Evolutionary conservation across 2,113 vertebrate species (phyloP), one percentile per base, ranked within the genome.

Genomic region (Myxocyprinus asiaticus): DNA sequence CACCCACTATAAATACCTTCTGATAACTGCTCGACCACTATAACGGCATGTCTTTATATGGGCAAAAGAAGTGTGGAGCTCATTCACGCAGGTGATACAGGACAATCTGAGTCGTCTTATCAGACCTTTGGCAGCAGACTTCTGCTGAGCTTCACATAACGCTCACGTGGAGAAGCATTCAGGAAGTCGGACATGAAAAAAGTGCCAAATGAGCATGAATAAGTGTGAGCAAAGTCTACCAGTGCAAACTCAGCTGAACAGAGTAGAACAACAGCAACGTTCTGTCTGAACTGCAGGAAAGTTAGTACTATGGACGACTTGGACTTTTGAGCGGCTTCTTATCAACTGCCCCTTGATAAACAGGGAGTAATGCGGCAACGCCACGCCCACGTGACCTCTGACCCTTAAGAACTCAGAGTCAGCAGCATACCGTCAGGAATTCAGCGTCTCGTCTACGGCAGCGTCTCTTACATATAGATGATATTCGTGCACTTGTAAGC

Each of bases 1-100:
- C 73, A 73, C 72, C 51, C 77, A 72, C 85, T 88, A 88, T 88
- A 85, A 90, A 88, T 88, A 88, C 80, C 76, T 58, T 5, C 17
- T 15, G 68, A 77, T 71, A 72, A 3, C 22, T 33, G 22, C 22
- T 33, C 22, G 22, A 1, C 22, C 22, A 33, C 22, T 33, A 33
- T 1, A 33, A 62, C 56, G 4, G 5, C 58, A 77, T 4, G 43
- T 77, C 87, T 89, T 84, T 88, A 88, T 89, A 88, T 83, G 89
- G 85, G 67, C 78, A 85, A 78, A 70, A 47, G 63, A 17, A 70
- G 61, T 6, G 4, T 48, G 77, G 78, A 75, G 59, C 76, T 82
- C 79, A 73, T 71, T 47, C 22, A 15, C 50, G 4, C 9, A 43
- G n/a, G 10, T n/a, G 67, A 82, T 53, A 44, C 45, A 47, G 56